A percentile compares a stretch with the other conserved stretches of the same genome.
These are phyloP conservation scores for Xerus rutilus DNA, from an alignment of 2,797 vertebrate genomes.

Conservation along the genomic window DNA sequence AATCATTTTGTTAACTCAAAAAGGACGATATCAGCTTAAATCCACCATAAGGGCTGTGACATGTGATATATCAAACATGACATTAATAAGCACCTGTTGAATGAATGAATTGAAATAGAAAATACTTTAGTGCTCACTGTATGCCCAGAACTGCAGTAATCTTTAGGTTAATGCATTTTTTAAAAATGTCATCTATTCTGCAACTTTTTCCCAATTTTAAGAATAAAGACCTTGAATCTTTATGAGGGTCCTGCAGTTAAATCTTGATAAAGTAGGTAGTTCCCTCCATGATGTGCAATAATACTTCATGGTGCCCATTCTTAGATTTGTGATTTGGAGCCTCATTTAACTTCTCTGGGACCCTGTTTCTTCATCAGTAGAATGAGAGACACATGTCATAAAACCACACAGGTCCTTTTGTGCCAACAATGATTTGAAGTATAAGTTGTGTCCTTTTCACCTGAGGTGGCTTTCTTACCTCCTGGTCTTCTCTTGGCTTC, in stretches of 20 bases:
- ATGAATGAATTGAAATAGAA: slow-evolving; percentile 12
- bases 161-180: background rate
- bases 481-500: background rate
- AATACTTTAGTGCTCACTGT: background rate
- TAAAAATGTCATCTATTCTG: background rate
- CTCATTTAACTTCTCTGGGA: background rate
- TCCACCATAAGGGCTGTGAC: background rate
- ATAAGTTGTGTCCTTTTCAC: background rate
- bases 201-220: background rate
- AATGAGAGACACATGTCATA: background rate
- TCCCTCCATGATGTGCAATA: background rate
- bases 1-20: background rate
- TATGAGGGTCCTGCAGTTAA: background rate
- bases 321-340: background rate
- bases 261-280: background rate
- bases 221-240: background rate
- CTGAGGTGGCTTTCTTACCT: background rate
- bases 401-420: background rate
- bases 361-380: background rate
- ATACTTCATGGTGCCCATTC: background rate
- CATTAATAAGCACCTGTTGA: background rate
- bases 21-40: background rate
- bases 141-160: background rate
- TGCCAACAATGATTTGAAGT: background rate
- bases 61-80: background rate